These are phyloP conservation scores for Pterobdella sp. DNA, from an alignment of 2,888 invertebrate species.

Conservation along the genomic window DNA sequence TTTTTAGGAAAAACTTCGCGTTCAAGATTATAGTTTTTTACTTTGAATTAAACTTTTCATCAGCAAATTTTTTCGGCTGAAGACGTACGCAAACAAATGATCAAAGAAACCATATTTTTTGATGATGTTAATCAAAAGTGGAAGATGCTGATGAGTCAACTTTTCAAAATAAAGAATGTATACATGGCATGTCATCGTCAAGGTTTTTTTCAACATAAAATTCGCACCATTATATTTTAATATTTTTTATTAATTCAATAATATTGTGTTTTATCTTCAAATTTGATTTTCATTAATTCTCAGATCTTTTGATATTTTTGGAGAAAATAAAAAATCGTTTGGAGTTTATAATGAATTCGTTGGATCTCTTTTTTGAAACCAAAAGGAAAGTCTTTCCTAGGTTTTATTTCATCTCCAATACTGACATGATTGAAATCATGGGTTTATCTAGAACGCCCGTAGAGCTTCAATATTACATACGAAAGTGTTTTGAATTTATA, in stretches of 20 bases:
- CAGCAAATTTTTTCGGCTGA: conserved; percentile 77
- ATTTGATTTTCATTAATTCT: conserved; percentile 15
- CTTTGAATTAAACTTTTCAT: background rate
- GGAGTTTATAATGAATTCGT: conserved; percentile 70
- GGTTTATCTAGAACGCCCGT: conserved; percentile 78
- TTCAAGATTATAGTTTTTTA: background rate
- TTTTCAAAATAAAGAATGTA: conserved; percentile 51
- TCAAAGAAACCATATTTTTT: conserved; percentile 63
- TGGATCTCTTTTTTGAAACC: conserved; percentile 78
- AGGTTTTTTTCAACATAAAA: conserved; percentile 41
- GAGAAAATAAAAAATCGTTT: conserved; percentile 67
- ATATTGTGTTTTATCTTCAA: background rate
- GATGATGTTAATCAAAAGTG: conserved; percentile 65
- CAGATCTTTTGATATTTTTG: conserved; percentile 61
- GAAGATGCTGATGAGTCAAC: conserved; percentile 59
- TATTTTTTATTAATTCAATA: background rate
- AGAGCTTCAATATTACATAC: conserved; percentile 73
- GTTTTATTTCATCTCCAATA: conserved; percentile 74
- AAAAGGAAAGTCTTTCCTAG: conserved; percentile 79
- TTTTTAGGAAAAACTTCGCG: background rate
- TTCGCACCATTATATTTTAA: background rate
- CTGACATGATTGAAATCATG: conserved; percentile 72
- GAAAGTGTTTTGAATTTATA: conserved; percentile 80
- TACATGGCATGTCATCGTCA: conserved; percentile 50
- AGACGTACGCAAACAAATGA: conserved; percentile 75